phyloP scores from a whole-genome alignment of 1,140 invertebrate genomes.

The Steinernema feltiae region DNA sequence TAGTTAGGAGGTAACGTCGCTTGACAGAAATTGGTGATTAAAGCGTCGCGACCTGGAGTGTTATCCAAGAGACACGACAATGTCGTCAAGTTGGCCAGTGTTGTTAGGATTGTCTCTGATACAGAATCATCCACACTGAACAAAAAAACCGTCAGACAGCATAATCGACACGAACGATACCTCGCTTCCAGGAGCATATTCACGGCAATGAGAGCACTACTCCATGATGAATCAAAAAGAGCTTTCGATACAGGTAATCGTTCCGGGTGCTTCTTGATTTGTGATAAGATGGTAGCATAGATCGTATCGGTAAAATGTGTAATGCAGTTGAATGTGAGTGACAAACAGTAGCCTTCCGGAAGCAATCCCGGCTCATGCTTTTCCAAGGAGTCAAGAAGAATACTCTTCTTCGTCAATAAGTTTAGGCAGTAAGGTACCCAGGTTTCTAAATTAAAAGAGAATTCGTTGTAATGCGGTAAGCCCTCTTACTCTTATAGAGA shows the following conservation, averaged over 20 bases:
- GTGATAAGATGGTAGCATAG: constrained; percentile 56
- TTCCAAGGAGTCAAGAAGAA: constrained; percentile 81
- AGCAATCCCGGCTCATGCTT: constrained; percentile 84
- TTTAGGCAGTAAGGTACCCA: background rate
- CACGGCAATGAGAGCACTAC: constrained; percentile 80
- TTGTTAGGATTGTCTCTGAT: constrained; percentile 79
- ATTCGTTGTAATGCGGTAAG: background rate
- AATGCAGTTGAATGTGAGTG: constrained; percentile 82
- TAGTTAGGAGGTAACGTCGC: constrained; percentile 89
- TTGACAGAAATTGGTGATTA: constrained; percentile 85
- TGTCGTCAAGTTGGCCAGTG: constrained; percentile 77
- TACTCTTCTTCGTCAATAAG: background rate
- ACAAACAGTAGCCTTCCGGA: constrained; percentile 89
- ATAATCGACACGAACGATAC: no score
- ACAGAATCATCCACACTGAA: constrained; percentile 79
- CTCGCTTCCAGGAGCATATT: constrained; percentile 85
- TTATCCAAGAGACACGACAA: constrained; percentile 72
- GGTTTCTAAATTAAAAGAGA: background rate
- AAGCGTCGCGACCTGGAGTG: constrained; percentile 75
- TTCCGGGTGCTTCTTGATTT: constrained; percentile 49
- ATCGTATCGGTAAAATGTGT: constrained; percentile 68
- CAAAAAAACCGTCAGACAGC: constrained; percentile 9
- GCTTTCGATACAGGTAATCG: constrained; percentile 66
- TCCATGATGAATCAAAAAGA: constrained; percentile 88
- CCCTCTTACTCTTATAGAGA: constrained; percentile 26